Evolutionary conservation across 1,140 invertebrate species (phyloP).

Genomic region (Zaprionus vittiger): DNA sequence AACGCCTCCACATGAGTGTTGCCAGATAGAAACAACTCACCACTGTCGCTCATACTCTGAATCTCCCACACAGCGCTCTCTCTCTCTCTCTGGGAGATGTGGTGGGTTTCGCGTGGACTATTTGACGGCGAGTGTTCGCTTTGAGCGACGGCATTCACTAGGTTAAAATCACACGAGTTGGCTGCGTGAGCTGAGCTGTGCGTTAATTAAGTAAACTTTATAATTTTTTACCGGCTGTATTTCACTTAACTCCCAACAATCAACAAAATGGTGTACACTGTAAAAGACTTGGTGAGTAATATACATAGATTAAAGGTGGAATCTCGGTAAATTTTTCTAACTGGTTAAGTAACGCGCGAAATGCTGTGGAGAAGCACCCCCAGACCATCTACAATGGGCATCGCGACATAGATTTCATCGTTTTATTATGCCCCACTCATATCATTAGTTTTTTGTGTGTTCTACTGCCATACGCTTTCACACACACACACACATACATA

Average conservation of each 20-base stretch:
- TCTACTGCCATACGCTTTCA: constrained; percentile 46
- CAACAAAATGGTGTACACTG: constrained; percentile 74
- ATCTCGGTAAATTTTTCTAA: constrained; percentile 8
- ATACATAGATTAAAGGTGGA: not conserved
- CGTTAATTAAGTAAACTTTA: constrained; percentile 68
- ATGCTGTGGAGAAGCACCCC: constrained; percentile 13
- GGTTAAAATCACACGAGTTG: constrained; percentile 41
- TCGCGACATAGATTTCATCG: not conserved
- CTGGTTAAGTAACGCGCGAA: constrained; percentile 44
- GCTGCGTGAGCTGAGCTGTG: constrained; percentile 34
- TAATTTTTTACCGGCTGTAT: constrained; percentile 57
- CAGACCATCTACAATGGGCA: not conserved
- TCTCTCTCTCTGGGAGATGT: constrained; percentile 14
- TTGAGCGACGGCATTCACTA: constrained; percentile 43
- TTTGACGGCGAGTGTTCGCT: constrained; percentile 9
- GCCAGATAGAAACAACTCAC: not conserved
- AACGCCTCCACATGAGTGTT: not conserved
- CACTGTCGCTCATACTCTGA: not conserved
- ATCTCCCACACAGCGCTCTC: constrained; percentile 2
- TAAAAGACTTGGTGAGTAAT: constrained; percentile 74
- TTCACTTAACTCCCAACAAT: constrained; percentile 20
- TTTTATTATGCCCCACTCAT: constrained; percentile 8
- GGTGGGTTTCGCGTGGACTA: constrained; percentile 20
- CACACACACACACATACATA: constrained; percentile 13
- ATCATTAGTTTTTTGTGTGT: constrained; percentile 22